Evolutionary conservation across 2,888 invertebrate genomes (phyloP), one percentile per base, ranked within the genome.

Genomic region (Gastrophysa polygoni): DNA sequence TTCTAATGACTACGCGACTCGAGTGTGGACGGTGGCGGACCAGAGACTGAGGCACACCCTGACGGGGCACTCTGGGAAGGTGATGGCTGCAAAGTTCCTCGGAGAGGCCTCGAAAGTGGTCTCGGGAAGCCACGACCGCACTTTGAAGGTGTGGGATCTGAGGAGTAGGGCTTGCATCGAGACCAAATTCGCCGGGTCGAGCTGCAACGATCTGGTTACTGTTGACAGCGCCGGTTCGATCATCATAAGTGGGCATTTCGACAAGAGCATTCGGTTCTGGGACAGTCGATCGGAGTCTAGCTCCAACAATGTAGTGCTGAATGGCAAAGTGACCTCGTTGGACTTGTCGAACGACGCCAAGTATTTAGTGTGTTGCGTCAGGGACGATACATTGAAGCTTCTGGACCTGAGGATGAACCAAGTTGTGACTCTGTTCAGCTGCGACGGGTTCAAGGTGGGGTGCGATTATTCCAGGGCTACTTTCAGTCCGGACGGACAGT

Each of bases 131-230:
- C 93, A 97, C 84, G 99, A 99, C 84, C 88, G 98, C 69, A 98
- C 98, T 28, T 85, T 99, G 63, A 99, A 98, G 87, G 91, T 98
- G 77, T 99, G 98, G 98, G 99, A 99, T 84, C 88, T 98, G 49
- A 88, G 93, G 74, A 94, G 93, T 84, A 89, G 92, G 82, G 90
- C 93, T 61, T 96, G 96, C 82, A 90, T 92, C 73, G 92, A 93
- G 82, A 96, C 96, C 3, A 95, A 96, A 83, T 96, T 96, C 78
- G 96, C 96, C 59, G 97, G 96, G 43, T 98, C 97, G 32, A 95
- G 94, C 77, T 98, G 97, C 83, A 96, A 97, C 82, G 98, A 98
- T 83, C 85, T 98, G 66, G 96, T 97, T 71, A 95, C 94, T 69
- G 91, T 91, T 61, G 94, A 95, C 78, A 90, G 92, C 64, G 87